Conservation (phyloP, 2,113 vertebrate genomes). For the Pelecanus crispus region DNA sequence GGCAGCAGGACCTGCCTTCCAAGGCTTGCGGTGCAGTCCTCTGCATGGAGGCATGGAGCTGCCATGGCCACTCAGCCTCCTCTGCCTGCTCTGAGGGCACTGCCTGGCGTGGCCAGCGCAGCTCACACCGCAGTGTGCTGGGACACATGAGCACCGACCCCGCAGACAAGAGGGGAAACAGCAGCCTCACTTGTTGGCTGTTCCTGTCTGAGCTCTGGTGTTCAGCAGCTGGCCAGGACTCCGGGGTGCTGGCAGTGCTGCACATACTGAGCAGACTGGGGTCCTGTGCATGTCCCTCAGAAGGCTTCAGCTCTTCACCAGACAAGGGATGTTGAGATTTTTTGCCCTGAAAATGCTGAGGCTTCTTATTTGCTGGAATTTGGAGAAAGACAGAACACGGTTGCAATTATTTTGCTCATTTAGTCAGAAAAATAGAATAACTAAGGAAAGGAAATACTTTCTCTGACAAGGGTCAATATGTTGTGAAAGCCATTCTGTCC, state of each 20-base stretch:
- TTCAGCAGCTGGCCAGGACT: too few species aligned
- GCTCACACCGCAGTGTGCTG: fast-evolving
- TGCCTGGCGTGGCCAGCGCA: fast-evolving
- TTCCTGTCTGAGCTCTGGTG: neutral
- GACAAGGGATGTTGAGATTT: fast-evolving
- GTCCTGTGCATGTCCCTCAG: fast-evolving
- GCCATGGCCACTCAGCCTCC: fast-evolving
- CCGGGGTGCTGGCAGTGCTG: fast-evolving
- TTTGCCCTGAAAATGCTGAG: neutral
- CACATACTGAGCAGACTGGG: fast-evolving
- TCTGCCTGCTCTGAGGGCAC: fast-evolving
- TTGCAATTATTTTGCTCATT: neutral
- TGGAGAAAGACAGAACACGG: neutral
- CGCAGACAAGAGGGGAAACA: fast-evolving
- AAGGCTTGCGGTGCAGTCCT: neutral
- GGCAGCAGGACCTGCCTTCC: neutral
- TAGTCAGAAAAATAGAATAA: neutral
- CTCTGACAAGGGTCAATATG: neutral
- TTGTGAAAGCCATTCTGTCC: neutral
- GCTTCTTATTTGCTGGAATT: neutral
- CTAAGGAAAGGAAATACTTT: neutral
- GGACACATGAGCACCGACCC: neutral
- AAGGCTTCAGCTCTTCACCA: neutral
- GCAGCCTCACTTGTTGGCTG: fast-evolving
- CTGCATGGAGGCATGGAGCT: neutral